phyloP scores from a whole-genome alignment of 2,888 invertebrate genomes.

The Ennomos fuscantarius region DNA sequence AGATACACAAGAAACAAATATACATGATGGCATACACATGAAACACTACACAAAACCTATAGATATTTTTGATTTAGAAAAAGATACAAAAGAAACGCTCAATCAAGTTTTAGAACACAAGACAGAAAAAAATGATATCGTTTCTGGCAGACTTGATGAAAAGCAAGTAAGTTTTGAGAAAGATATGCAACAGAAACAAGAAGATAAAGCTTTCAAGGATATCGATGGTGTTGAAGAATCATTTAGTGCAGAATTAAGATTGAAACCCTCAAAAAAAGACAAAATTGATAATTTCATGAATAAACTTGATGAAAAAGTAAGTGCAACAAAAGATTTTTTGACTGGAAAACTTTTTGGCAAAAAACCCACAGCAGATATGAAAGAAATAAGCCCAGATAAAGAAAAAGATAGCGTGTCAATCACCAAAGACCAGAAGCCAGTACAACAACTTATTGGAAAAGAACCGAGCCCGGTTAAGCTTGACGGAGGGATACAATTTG shows the following conservation, averaged over 20 bases:
- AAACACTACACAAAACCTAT: neutral
- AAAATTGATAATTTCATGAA: slow-evolving; percentile 52
- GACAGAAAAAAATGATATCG: slow-evolving; percentile 34
- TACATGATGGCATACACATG: neutral
- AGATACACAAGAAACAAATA: slow-evolving; percentile 13
- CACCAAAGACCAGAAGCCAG: too few species aligned
- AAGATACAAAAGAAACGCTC: neutral
- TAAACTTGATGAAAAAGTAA: slow-evolving; percentile 56
- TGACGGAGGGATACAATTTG: neutral
- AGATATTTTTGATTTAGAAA: neutral
- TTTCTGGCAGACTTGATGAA: slow-evolving; percentile 72
- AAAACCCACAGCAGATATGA: slow-evolving; percentile 22
- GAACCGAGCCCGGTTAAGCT: too few species aligned
- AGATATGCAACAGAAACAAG: slow-evolving; percentile 43
- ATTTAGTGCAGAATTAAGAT: slow-evolving; percentile 45
- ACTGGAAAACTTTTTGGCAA: slow-evolving; percentile 46
- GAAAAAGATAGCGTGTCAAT: neutral
- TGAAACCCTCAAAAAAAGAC: slow-evolving; percentile 34
- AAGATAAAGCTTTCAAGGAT: slow-evolving; percentile 22
- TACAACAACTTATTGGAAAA: too few species aligned
- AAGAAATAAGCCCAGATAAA: slow-evolving; percentile 17
- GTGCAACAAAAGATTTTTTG: slow-evolving; percentile 54
- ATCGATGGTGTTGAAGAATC: slow-evolving; percentile 55
- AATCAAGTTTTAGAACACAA: slow-evolving; percentile 4
- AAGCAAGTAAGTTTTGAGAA: slow-evolving; percentile 74